Base-by-base conservation (phyloP, 2,888 invertebrate genomes). In the Agapetus fuscipes region DNA sequence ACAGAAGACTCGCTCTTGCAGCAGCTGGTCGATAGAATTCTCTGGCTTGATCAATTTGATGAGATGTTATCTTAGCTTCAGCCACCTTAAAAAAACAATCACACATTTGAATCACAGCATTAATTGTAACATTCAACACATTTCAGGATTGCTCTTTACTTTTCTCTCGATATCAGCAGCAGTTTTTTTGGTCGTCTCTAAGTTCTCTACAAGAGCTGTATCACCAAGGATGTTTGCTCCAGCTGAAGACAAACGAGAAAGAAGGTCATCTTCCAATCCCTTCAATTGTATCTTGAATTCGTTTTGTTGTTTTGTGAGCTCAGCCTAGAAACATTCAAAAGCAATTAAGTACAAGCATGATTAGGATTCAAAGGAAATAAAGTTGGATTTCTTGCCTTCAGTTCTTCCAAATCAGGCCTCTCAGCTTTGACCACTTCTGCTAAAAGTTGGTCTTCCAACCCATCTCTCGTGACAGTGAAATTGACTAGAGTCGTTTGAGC, bases 401-500 rank as follows among this genome's bases (percentile, higher is more conserved):
- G 66, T 46, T 93, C 89, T 63, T 96, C 96, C 30, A 96, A 69
- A 66, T 96, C 96, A 1, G 95, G 95, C 52, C 95, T 75, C 64
- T 96, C 96, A 6, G 91, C 94, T 67, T 93, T 93, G 0, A 96
- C 95, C 10, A 95, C 95, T 73, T 94, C 94, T 11, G 94, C 95
- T 41, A 96, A 66, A 12, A 96, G 71, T 62, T 96, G 95, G 62
- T 96, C 95, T 68, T 95, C 95, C 31, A 96, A 66, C 6, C 95
- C 96, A 57, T 95, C 95, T 54, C 90, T 77, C 5, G 96, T 96
- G 5, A 96, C 96, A 7, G 95, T 95, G 56, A 96, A 96, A 66
- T 96, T 95, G 48, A 96, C 94, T 42, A 96, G 70, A 2, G 95
- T 95, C 0, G 93, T 90, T 67, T 96, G 95, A 10, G 96, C 96